Percentiles rank a stretch among this genome's conserved stretches.
phyloP scores from a whole-genome alignment of 64 coral and sea anemone genomes.

The Dendrophyllia cribrosa region DNA sequence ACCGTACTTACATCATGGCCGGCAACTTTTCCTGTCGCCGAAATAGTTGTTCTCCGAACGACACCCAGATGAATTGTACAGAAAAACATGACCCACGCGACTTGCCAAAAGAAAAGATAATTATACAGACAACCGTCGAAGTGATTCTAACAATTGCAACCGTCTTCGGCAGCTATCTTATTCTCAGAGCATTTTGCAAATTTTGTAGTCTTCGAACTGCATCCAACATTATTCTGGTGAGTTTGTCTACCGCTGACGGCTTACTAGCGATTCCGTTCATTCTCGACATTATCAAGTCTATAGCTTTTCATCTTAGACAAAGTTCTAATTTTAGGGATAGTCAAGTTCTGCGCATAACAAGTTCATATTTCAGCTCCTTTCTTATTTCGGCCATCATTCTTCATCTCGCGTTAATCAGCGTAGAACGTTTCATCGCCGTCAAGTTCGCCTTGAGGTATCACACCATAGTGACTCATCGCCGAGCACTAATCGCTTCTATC shows the following conservation, averaged over 20 bases:
- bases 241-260: slow-evolving; percentile 20
- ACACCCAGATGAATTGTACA: too few relatives aligned
- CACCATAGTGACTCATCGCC: not conserved
- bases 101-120: too few relatives aligned
- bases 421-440: not conserved
- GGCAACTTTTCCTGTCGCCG: too few relatives aligned
- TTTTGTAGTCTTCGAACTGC: slow-evolving; percentile 6
- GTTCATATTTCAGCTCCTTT: not conserved
- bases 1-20: too few relatives aligned
- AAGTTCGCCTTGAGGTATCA: not conserved
- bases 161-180: not conserved
- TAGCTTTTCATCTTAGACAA: not conserved
- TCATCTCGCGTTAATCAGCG: slow-evolving; percentile 2
- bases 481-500: not conserved
- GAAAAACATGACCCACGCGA: too few relatives aligned
- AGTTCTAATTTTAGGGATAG: not conserved
- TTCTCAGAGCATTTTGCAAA: not conserved
- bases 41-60: too few relatives aligned
- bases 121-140: too few relatives aligned
- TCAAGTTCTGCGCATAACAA: not conserved
- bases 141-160: too few relatives aligned
- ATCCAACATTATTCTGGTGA: slow-evolving; percentile 34
- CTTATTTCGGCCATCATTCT: not conserved
- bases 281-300: not conserved
- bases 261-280: not conserved